Base-by-base conservation (phyloP, 2,888 invertebrate species). In the Sinhomidia bicolor region DNA sequence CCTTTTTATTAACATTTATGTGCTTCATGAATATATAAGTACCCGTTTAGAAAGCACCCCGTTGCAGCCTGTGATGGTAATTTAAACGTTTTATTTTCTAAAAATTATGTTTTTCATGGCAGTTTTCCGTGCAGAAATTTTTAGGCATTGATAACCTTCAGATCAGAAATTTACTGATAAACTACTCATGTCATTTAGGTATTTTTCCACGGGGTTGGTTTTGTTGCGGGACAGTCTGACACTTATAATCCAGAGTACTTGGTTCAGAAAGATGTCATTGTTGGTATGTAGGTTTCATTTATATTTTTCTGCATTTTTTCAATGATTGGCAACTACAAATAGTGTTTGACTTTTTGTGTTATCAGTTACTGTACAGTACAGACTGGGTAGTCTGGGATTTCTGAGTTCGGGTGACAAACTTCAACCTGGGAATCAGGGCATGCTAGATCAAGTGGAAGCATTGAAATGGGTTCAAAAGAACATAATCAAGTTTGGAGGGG, bases 171-270 rank as follows among this genome's bases (percentile, higher is more conserved):
- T n/a, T n/a, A n/a, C n/a, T n/a, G n/a, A n/a, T n/a, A n/a, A n/a
- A n/a, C n/a, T n/a, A n/a, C n/a, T n/a, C n/a, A n/a, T n/a, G n/a
- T n/a, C n/a, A 10, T 36, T 26, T 41, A 86, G 86, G 86, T 90
- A 0, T 90, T 89, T 26, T 89, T 90, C 51, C 88, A 89, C 57
- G 90, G 89, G 1, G 90, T 89, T 0, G 90, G 91, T 0, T 91
- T 91, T 60, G 85, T 90, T 0, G 89, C 89, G 12, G 90, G 90
- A 0, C 91, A 91, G 57, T 84, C 85, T 2, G 91, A 90, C 29
- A 89, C 91, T 0, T 91, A 91, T 76, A 90, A 89, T 68, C 91
- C 91, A 9, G 91, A 90, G 32, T 89, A 89, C 81, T 71, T 91
- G n/a, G 91, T 90, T 0, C 90, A 90, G 44, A 90, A 91, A 60